phyloP scores from a whole-genome alignment of 2,113 vertebrate genomes.

The Chelonoidis abingdonii region DNA sequence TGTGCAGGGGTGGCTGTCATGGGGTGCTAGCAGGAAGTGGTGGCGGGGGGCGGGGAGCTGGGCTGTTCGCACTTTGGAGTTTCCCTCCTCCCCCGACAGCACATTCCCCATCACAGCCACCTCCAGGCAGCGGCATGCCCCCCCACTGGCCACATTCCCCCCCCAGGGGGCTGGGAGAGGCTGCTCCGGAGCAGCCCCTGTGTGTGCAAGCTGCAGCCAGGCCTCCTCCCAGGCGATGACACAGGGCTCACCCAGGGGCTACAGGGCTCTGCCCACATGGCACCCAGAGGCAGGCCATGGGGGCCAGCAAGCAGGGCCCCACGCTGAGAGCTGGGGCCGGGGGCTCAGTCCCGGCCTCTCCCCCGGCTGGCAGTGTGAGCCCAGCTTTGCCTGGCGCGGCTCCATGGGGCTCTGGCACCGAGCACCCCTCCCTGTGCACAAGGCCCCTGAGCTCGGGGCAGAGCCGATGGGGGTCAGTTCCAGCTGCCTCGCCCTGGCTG shows the following conservation, averaged over 20 bases:
- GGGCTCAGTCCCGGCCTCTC: background rate
- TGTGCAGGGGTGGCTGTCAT: background rate
- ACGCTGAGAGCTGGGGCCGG: no score
- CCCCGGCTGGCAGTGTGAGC: background rate
- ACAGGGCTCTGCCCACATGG: background rate
- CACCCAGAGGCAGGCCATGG: no score
- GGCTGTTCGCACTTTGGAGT: background rate
- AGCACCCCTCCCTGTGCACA: background rate
- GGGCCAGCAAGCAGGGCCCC: no score
- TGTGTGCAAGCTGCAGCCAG: background rate
- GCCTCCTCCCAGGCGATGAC: background rate
- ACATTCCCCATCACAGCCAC: background rate
- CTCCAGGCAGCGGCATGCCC: background rate
- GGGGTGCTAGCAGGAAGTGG: background rate
- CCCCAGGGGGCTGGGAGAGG: background rate
- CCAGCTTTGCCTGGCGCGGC: background rate
- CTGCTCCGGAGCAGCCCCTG: no score
- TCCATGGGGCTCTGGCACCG: background rate
- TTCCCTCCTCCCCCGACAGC: background rate
- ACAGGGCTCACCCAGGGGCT: background rate
- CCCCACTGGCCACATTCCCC: background rate
- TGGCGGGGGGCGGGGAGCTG: background rate
- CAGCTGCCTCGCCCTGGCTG: no score
- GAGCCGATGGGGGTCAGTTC: no score
- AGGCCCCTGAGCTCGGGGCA: no score